Base-by-base conservation (phyloP, 2,113 vertebrate species). In the Accipiter virgatus region DNA sequence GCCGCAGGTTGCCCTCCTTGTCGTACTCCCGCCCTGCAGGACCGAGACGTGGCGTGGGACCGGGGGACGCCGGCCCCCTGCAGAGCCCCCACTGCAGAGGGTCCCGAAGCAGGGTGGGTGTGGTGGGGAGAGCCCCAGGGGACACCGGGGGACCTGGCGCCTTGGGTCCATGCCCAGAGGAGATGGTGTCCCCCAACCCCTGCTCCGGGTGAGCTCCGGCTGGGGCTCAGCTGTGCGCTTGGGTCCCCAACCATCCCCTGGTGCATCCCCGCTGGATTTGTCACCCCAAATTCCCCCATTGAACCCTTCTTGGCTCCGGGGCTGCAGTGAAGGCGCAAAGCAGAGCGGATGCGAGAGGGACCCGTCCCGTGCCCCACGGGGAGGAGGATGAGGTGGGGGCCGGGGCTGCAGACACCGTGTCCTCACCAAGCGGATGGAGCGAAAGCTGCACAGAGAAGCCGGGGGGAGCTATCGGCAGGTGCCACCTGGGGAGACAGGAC, bases 1-100 rank as follows among this genome's bases (percentile, higher is more conserved):
- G 99, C 84, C 99, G 98, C 92, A 99, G 93, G 97, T 99, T 99
- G 11, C 99, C 99, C 71, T 99, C 99, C 93, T 99, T 99, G 94
- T 99, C 99, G 2, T 99, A 99, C 93, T 99, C 99, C 0, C 99
- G 98, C 50, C 99, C 99, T 99, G 97, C 13, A 20, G 52, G 56
- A 89, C 31, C 17, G 1, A 67, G 52, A n/a, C 5, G 0, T 62
- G 82, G 17, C 29, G 13, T 53, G 84, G 63, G 43, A 38, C 63
- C 8, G 3, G 55, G 58, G 65, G 14, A 58, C 5, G 7, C 36
- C 1, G 2, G 34, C 10, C 55, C 56, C 15, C 47, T 22, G 27
- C 52, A 70, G 25, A 50, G 13, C 16, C 53, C 34, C 56, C 4
- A 2, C 45, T 40, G 40, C 19, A 42, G 36, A 56, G 13, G 3